Percentiles rank a stretch among this genome's conserved stretches.
Conservation (phyloP, 2,797 vertebrate genomes). For the Rhabdomys pumilio region DNA sequence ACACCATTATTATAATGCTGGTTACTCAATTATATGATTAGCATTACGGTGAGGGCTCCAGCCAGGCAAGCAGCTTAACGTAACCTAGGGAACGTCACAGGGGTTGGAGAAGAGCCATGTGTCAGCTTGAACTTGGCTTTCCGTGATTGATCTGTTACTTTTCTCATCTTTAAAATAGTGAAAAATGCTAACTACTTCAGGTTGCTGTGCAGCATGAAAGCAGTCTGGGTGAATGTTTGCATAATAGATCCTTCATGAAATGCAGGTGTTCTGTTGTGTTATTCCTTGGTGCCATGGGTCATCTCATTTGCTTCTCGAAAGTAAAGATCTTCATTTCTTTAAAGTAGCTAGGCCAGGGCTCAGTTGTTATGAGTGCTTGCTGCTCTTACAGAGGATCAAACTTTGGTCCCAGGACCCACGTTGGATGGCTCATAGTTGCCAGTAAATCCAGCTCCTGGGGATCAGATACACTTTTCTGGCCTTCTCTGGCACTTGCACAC, state of each 20-base stretch:
- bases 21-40: neutral
- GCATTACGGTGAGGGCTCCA: neutral
- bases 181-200: neutral
- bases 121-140: slow-evolving; percentile 11
- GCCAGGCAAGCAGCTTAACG: neutral
- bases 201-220: neutral
- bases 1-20: neutral
- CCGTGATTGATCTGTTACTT: neutral
- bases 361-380: neutral
- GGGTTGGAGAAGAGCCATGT: neutral
- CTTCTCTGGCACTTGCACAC: neutral
- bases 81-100: neutral
- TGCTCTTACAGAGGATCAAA: neutral
- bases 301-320: neutral
- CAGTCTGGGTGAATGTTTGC: neutral
- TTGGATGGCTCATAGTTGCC: no score
- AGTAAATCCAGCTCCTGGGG: neutral
- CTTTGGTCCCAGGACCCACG: neutral
- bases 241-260: neutral
- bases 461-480: neutral
- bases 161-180: slow-evolving; percentile 8
- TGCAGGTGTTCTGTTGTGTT: neutral
- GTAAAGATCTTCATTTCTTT: neutral
- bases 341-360: neutral
- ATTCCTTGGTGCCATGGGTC: neutral